Evolutionary conservation across 2,797 vertebrate genomes (phyloP), one percentile per base, ranked within the genome.

Genomic region (Falco naumanni): DNA sequence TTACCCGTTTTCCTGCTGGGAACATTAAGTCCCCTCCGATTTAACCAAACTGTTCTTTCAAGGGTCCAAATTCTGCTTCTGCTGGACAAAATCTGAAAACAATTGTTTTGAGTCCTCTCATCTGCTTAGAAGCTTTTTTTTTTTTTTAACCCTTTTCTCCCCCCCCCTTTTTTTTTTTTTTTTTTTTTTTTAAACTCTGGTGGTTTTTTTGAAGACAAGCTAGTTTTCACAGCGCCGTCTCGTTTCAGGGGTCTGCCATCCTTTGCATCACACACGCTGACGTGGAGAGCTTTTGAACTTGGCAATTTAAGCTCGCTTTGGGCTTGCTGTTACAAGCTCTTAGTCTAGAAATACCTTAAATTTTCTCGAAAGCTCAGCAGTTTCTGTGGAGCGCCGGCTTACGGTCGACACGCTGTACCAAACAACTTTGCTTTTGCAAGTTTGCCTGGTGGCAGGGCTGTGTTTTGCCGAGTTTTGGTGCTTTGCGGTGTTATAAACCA

Each of bases 401-500:
- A 51, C 11, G 16, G 92, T 75, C 26, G 13, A 2, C 63, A 1
- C 22, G 3, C 61, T 21, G 5, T 80, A 29, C 31, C 91, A 54
- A 80, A 50, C 84, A 75, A 25, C 65, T 96, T 92, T 65, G 90
- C 41, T 93, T 93, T 92, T 82, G 48, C 31, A 51, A 91, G 88
- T 87, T 45, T 25, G 26, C 3, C 76, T 60, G 90, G 79, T 59
- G 96, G 88, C 88, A 88, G 93, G 94, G 70, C 84, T 41, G 10
- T 51, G 84, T 84, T 97, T 95, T 93, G 66, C 93, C 20, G 50
- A 76, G 51, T 66, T 94, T 63, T 34, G 87, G 79, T 77, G 10
- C 87, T 94, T 60, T 3, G 13, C 59, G 9, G 71, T 80, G 64
- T 90, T 94, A 45, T 16, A 79, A 84, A 90, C 84, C 87, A 86